Conservation (phyloP, 2,888 invertebrate genomes). For the Podabrus alpinus region DNA sequence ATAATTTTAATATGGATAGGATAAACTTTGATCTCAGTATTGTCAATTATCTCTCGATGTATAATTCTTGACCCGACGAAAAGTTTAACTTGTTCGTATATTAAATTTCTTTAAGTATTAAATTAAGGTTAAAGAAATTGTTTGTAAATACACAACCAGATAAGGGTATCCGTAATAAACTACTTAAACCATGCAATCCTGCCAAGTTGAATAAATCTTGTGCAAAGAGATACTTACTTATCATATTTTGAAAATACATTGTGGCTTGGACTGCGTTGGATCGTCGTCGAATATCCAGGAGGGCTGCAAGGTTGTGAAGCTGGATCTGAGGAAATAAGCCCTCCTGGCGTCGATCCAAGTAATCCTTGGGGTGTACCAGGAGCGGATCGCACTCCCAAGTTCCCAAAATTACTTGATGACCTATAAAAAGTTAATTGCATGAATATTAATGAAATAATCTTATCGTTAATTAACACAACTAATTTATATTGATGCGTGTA, state of each 20-base stretch:
- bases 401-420: slow-evolving; percentile 67
- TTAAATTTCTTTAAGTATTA: too few relatives aligned
- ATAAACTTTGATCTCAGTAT: neutral
- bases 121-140: neutral
- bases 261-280: slow-evolving; percentile 52
- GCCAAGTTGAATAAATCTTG: neutral
- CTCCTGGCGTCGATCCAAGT: slow-evolving; percentile 57
- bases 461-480: neutral
- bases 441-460: neutral
- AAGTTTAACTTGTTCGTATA: neutral
- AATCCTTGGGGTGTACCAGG: slow-evolving; percentile 67
- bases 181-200: neutral
- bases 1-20: neutral
- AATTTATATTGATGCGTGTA: neutral
- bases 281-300: slow-evolving; percentile 45
- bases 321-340: slow-evolving; percentile 37
- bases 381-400: slow-evolving; percentile 68
- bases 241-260: slow-evolving; percentile 54
- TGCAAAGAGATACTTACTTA: slow-evolving; percentile 54
- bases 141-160: neutral
- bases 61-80: neutral
- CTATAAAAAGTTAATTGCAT: slow-evolving; percentile 51
- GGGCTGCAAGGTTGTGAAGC: slow-evolving; percentile 48
- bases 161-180: neutral
- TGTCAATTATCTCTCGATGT: neutral